phyloP scores from a whole-genome alignment of 1,140 invertebrate species.

The Lutraria rhynchaena region DNA sequence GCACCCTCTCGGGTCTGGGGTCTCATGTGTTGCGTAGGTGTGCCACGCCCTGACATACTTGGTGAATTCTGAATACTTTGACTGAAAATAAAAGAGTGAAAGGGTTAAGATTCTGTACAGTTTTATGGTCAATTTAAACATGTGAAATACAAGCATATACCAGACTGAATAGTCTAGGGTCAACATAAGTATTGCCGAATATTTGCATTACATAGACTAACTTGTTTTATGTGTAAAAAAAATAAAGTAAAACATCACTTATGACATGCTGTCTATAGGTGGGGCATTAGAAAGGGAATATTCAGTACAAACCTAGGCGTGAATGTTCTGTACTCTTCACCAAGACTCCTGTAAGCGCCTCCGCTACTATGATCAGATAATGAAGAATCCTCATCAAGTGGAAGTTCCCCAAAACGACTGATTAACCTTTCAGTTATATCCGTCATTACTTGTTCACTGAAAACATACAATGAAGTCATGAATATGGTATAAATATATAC shows the following conservation, averaged over 20 bases:
- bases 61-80: constrained; percentile 53
- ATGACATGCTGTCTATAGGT: no score
- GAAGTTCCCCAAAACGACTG: constrained; percentile 52
- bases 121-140: no score
- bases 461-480: not conserved
- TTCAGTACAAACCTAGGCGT: constrained; percentile 41
- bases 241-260: no score
- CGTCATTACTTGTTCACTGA: constrained; percentile 41
- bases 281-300: no score
- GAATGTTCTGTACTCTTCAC: constrained; percentile 50
- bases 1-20: constrained; percentile 25
- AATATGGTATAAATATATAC: no score
- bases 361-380: constrained; percentile 54
- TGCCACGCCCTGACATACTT: constrained; percentile 30
- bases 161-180: no score
- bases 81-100: constrained; percentile 7
- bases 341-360: constrained; percentile 51
- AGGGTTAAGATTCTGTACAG: no score
- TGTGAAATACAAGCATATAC: no score
- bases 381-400: constrained; percentile 51
- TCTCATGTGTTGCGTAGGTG: constrained; percentile 19
- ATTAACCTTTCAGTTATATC: constrained; percentile 49
- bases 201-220: no score
- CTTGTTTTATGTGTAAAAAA: no score
- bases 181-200: no score